Base-by-base conservation (phyloP, 2,888 invertebrate genomes). In the Eristalis tenax region DNA sequence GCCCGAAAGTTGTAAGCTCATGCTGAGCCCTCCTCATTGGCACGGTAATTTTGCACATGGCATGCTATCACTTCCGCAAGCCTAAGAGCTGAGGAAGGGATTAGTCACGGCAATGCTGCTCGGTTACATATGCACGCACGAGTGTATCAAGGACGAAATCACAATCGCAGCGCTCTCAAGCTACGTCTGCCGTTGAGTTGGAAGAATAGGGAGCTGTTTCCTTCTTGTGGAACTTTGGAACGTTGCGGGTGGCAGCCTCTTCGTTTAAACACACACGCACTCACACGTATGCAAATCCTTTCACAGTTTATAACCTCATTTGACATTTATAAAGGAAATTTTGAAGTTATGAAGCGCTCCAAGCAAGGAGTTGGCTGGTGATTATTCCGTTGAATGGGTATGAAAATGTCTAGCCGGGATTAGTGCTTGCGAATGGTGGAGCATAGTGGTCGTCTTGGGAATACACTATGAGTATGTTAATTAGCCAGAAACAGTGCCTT, bases 261-360 rank as follows among this genome's bases (percentile, higher is more conserved):
- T 26, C 26, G 59, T 40, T 75, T 15, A n/a, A n/a, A 57, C 59
- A 38, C 50, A 38, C 43, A 69, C 50, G 26, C 50, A 38, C 43
- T 64, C 50, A 63, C 64, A 28, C 71, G 32, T 59, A 43, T 69
- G 57, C 26, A 70, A 66, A 76, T 85, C 50, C 50, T 18, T 64
- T 63, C 26, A 65, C 57, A 57, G 85, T 81, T 69, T 66, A 64
- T 85, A 85, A 81, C 69, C n/a, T 73, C 61, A 69, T 69, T 63
- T 85, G 81, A 73, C 76, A 80, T 65, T 74, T 76, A 71, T 66
- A 61, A 66, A 71, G 71, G 70, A 80, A 69, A 40, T 61, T 50
- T 75, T 50, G 50, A 63, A 70, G 74, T 64, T 65, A 70, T 65
- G 57, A 83, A 75, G 32, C 8, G 32, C 57, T n/a, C n/a, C 18